These are phyloP conservation scores for Spodoptera picta DNA, from an alignment of 2,888 invertebrate species.

Conservation along the genomic window DNA sequence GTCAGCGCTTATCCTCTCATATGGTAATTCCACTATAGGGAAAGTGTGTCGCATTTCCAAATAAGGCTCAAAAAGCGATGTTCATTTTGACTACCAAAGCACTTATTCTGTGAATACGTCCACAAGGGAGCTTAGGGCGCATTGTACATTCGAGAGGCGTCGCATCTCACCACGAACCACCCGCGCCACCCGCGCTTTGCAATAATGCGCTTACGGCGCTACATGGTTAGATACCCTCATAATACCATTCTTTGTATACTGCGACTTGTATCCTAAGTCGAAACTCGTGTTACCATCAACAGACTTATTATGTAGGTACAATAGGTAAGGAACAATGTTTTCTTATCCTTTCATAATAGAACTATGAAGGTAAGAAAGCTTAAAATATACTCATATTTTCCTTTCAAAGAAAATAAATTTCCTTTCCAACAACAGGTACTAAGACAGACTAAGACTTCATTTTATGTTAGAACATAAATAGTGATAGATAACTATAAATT, in stretches of 20 bases:
- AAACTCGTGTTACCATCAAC: slow-evolving; percentile 80
- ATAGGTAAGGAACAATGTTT: slow-evolving; percentile 67
- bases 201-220: slow-evolving; percentile 85
- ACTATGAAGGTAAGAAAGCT: slow-evolving; percentile 61
- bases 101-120: slow-evolving; percentile 80
- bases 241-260: slow-evolving; percentile 80
- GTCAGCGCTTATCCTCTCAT: slow-evolving; percentile 58
- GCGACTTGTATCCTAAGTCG: slow-evolving; percentile 80
- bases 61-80: slow-evolving; percentile 78
- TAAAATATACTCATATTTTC: slow-evolving; percentile 55
- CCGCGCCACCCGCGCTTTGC: slow-evolving; percentile 74
- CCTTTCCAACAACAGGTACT: slow-evolving; percentile 32
- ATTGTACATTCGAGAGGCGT: slow-evolving; percentile 84
- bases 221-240: slow-evolving; percentile 77
- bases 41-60: slow-evolving; percentile 72
- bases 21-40: slow-evolving; percentile 73
- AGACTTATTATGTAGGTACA: slow-evolving; percentile 69
- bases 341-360: slow-evolving; percentile 66
- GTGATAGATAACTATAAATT: not conserved
- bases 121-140: slow-evolving; percentile 77
- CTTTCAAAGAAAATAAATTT: slow-evolving; percentile 52
- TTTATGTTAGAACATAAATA: slow-evolving; percentile 11
- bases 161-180: slow-evolving; percentile 63
- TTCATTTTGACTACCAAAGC: slow-evolving; percentile 80
- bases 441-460: slow-evolving; percentile 24